These are phyloP conservation scores for Meiosimyza decipiens DNA, from an alignment of 2,888 invertebrate species.

Conservation along the genomic window DNA sequence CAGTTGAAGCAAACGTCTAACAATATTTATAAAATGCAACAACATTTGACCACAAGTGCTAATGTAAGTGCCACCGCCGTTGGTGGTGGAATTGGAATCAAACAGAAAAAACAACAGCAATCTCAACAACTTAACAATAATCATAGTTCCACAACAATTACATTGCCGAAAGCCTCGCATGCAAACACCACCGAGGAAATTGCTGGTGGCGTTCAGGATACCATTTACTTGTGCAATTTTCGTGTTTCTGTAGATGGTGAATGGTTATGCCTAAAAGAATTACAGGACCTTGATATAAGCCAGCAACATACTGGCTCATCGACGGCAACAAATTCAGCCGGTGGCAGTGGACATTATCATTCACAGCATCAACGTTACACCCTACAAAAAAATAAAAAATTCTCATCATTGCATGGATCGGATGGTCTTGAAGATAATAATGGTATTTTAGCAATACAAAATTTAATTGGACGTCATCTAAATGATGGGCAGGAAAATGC, in stretches of 20 bases:
- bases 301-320: constrained; percentile 68
- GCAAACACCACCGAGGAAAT: constrained; percentile 65
- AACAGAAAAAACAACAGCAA: constrained; percentile 43
- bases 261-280: constrained; percentile 94
- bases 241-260: constrained; percentile 97
- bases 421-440: constrained; percentile 55
- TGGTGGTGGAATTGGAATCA: constrained; percentile 30
- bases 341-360: constrained; percentile 43
- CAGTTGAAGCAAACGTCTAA: constrained; percentile 35
- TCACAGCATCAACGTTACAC: constrained; percentile 43
- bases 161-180: constrained; percentile 67
- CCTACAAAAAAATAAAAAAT: constrained; percentile 50
- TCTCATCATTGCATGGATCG: constrained; percentile 32
- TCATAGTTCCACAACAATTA: constrained; percentile 57
- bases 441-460: constrained; percentile 65
- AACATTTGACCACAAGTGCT: constrained; percentile 45
- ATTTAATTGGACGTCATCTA: constrained; percentile 63
- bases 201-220: constrained; percentile 85
- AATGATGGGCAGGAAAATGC: constrained; percentile 48
- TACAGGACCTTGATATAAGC: constrained; percentile 87
- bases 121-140: constrained; percentile 49
- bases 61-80: constrained; percentile 35
- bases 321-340: constrained; percentile 42
- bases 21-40: constrained; percentile 49
- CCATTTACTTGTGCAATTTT: constrained; percentile 96